phyloP scores from a whole-genome alignment of 2,797 vertebrate species.

The Nothura maculosa region DNA sequence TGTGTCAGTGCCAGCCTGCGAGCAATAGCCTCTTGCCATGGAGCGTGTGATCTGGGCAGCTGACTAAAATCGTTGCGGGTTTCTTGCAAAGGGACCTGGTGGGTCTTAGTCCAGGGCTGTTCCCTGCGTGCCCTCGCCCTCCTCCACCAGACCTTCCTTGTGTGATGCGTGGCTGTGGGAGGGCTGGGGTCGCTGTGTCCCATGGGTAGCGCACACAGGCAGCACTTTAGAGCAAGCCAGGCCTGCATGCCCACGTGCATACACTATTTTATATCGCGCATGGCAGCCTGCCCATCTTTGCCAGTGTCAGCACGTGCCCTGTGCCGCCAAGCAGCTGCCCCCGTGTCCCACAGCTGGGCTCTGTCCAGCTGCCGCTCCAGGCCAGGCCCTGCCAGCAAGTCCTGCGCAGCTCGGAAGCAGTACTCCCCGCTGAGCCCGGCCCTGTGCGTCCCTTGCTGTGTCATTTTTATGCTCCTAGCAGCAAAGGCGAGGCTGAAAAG shows the following conservation, averaged over 20 bases:
- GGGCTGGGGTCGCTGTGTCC: accelerated
- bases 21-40: neutral
- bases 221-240: accelerated
- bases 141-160: neutral
- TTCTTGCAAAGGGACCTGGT: neutral
- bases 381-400: neutral
- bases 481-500: neutral
- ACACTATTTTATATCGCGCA: accelerated
- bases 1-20: neutral
- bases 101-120: neutral
- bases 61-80: neutral
- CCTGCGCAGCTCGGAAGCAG: neutral
- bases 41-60: accelerated
- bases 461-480: neutral
- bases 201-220: neutral
- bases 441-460: neutral
- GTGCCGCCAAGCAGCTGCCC: neutral
- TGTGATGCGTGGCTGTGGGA: accelerated
- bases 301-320: neutral
- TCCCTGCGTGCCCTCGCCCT: accelerated
- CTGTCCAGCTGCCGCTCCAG: neutral
- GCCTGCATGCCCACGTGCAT: accelerated
- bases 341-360: neutral
- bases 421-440: neutral
- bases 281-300: neutral